Evolutionary conservation across 2,797 vertebrate genomes (phyloP), one percentile per base, ranked within the genome.

Genomic region (Adelosebastes latens): DNA sequence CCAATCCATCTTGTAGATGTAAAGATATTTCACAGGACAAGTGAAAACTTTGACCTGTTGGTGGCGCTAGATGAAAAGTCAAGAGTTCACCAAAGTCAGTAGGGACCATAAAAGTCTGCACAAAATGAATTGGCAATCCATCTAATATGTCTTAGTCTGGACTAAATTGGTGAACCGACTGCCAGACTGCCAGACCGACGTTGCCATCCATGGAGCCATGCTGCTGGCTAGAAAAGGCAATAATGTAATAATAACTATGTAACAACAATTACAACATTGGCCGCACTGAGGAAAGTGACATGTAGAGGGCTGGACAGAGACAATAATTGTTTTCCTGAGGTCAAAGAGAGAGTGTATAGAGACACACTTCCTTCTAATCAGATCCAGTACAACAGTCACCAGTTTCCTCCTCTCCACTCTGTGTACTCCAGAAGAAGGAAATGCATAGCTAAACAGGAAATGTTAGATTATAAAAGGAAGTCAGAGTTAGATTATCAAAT

Each of bases 331-430:
- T 88, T 87, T 90, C 72, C 87, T 80, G 86, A 85, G 90, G 91
- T 93, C 93, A 94, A 86, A 91, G 80, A 79, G 83, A 92, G 85
- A 90, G 89, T 89, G 83, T 86, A 87, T 87, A 77, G 82, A 89
- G 88, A 91, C 78, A 90, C 81, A 89, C 85, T 91, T 85, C 89
- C 92, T 81, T 77, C 86, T 89, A 90, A 93, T 92, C 92, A 93
- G 90, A 88, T 83, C 78, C 79, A 87, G 75, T 82, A 84, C 75
- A 93, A 85, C 87, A 74, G 77, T 66, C 61, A 70, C 67, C 62
- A 72, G 85, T 86, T 94, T 95, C 93, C 93, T 88, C 84, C 68
- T 83, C 82, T 67, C 22, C 65, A 58, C 77, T 84, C 61, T 62
- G 83, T 83, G 34, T 76, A 56, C 89, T 84, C 85, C 88, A 85